Conservation (phyloP, 1,140 invertebrate species). For the Goniozus legneri region DNA sequence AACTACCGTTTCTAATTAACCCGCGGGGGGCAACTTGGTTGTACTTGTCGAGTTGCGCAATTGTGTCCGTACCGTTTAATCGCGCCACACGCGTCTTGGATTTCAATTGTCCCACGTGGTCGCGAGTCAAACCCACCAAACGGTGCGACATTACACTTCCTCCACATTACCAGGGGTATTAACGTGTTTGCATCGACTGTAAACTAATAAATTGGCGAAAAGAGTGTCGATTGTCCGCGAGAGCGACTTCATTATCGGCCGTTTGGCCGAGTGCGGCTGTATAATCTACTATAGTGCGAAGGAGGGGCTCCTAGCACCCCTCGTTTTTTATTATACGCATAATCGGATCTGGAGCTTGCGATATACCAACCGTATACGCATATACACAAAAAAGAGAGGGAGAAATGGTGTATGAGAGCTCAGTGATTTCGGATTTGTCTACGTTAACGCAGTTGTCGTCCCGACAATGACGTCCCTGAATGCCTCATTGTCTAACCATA, state of each 20-base stretch:
- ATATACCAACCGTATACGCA: no score
- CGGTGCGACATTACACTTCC: no score
- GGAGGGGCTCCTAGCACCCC: neutral
- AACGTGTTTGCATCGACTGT: no score
- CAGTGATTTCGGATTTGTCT: conserved; percentile 52
- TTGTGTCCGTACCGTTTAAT: no score
- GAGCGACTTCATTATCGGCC: neutral
- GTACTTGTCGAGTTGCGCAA: conserved; percentile 32
- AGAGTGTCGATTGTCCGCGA: no score
- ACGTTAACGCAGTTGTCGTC: conserved; percentile 46
- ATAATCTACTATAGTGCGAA: neutral
- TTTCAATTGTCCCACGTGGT: no score
- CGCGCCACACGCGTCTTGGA: no score
- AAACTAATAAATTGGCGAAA: no score
- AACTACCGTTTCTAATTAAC: conserved; percentile 48
- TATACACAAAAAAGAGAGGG: no score
- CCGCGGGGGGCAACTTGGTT: conserved; percentile 31
- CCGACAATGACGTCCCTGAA: conserved; percentile 40
- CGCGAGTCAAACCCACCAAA: no score
- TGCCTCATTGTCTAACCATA: conserved; percentile 50
- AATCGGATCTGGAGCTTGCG: conserved; percentile 44
- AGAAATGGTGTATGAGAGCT: no score
- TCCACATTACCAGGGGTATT: no score
- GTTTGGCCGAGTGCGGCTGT: neutral
- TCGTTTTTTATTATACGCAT: conserved; percentile 45